Conservation (phyloP, 2,113 vertebrate genomes). For the Menidia beryllina region DNA sequence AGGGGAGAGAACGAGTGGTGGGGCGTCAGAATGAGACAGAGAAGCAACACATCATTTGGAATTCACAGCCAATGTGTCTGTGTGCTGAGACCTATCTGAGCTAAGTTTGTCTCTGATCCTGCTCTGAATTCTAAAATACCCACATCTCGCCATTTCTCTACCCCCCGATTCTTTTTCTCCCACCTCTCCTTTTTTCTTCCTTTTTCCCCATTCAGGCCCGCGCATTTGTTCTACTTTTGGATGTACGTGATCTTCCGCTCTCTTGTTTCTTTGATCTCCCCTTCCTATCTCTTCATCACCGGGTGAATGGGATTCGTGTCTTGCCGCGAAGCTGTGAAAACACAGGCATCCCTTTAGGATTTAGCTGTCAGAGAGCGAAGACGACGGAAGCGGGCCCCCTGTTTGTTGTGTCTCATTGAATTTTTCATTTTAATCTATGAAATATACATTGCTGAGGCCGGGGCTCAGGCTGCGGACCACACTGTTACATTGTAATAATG, state of each 20-base stretch:
- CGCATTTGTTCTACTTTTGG: conserved; percentile 63
- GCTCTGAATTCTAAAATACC: conserved; percentile 70
- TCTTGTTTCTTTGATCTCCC: conserved; percentile 60
- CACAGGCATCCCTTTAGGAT: conserved; percentile 52
- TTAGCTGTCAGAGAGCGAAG: conserved; percentile 64
- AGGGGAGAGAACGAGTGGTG: conserved; percentile 20
- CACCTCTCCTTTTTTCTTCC: conserved; percentile 14
- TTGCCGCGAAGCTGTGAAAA: conserved; percentile 64
- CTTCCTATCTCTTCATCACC: conserved; percentile 59
- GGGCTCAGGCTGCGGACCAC: conserved; percentile 42
- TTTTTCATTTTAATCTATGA: conserved; percentile 75
- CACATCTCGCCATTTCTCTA: conserved; percentile 25
- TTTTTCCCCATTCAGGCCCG: conserved; percentile 26
- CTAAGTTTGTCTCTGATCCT: conserved; percentile 70
- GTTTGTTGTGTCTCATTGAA: conserved; percentile 73
- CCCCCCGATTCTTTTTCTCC: conserved; percentile 14
- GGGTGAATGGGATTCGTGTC: conserved; percentile 71
- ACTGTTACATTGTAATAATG: conserved; percentile 61
- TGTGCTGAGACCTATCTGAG: conserved; percentile 65
- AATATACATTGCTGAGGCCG: conserved; percentile 65
- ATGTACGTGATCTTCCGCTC: conserved; percentile 23
- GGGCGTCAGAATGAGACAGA: conserved; percentile 45
- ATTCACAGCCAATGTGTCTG: conserved; percentile 65
- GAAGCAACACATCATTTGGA: conserved; percentile 61
- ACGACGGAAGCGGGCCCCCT: conserved; percentile 24